A percentile compares a stretch with the other conserved stretches of the same genome.
Evolutionary conservation across 2,797 vertebrate species (phyloP).

Genomic region (Phataginus tetradactyla): DNA sequence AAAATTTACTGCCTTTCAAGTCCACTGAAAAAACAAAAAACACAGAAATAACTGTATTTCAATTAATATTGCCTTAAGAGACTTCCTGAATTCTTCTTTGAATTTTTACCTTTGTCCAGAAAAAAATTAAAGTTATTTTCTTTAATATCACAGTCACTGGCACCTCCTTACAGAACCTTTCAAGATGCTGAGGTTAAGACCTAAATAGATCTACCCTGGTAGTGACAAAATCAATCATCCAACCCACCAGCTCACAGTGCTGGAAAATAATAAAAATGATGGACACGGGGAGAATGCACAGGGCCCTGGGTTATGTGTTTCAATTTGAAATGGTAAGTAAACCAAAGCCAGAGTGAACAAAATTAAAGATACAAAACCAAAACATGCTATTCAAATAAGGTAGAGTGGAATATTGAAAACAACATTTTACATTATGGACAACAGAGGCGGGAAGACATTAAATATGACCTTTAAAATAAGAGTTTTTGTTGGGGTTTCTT

Average conservation of each 20-base stretch:
- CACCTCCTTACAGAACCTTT: not conserved
- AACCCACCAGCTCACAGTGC: not conserved
- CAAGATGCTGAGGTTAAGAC: not conserved
- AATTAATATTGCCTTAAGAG: slow-evolving; percentile 2
- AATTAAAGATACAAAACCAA: slow-evolving; percentile 42
- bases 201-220: not conserved
- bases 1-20: not conserved
- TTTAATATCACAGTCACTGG: not conserved
- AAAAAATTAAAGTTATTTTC: not conserved
- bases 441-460: not conserved
- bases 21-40: slow-evolving; percentile 32
- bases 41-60: slow-evolving; percentile 25
- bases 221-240: not conserved
- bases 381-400: slow-evolving; percentile 9
- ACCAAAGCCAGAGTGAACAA: not conserved
- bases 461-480: not conserved
- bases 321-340: not conserved
- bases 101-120: not conserved
- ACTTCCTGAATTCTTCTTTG: slow-evolving; percentile 20
- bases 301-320: not conserved
- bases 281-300: not conserved
- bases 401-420: not conserved
- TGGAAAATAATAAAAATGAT: not conserved
- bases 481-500: not conserved
- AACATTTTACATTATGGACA: not conserved